A percentile compares a stretch with the other conserved stretches of the same genome.
Evolutionary conservation across 2,797 vertebrate genomes (phyloP).

Genomic region (Catamblyrhynchus diadema): DNA sequence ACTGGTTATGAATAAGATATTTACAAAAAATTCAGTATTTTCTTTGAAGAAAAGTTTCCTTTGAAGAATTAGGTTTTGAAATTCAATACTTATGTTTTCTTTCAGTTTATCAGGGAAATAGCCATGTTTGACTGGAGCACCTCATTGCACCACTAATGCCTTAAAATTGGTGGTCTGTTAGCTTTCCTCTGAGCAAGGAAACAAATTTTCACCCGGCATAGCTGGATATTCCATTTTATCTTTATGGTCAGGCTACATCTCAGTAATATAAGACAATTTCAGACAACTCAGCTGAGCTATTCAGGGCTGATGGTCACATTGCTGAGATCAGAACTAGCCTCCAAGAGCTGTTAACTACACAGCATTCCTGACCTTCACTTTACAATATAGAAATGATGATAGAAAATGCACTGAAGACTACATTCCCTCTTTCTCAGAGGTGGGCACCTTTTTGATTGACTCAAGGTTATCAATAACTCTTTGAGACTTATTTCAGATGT

Average conservation of each 20-base stretch:
- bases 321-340: background rate
- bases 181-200: background rate
- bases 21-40: background rate
- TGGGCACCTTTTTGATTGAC: background rate
- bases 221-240: background rate
- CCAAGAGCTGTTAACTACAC: background rate
- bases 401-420: background rate
- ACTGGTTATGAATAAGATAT: background rate
- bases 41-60: conserved; percentile 30
- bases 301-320: background rate
- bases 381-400: background rate
- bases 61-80: conserved; percentile 50
- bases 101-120: conserved; percentile 5
- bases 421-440: background rate
- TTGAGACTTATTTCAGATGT: background rate
- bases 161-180: background rate
- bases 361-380: background rate
- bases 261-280: background rate
- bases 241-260: background rate
- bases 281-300: background rate
- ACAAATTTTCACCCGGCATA: background rate
- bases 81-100: background rate
- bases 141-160: background rate
- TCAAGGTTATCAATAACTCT: background rate
- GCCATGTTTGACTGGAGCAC: background rate